phyloP scores from a whole-genome alignment of 2,113 vertebrate species.

The Condylura cristata region DNA sequence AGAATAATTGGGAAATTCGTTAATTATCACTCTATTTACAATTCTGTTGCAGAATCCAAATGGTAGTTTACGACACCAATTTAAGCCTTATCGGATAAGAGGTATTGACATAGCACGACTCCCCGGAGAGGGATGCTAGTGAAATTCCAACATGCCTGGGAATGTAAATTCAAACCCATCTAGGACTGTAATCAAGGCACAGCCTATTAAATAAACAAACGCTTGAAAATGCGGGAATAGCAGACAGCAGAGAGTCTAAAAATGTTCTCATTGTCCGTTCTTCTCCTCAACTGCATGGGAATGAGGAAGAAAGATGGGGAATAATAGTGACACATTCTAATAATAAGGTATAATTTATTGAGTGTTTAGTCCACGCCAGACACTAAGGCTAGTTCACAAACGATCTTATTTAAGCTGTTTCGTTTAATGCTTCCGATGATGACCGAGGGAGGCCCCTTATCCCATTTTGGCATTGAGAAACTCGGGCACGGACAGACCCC shows the following conservation, averaged over 20 bases:
- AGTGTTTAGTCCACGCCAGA: not conserved
- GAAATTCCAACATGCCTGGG: conserved; percentile 56
- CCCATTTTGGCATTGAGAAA: not conserved
- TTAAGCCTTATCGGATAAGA: conserved; percentile 60
- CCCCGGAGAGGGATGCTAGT: conserved; percentile 52
- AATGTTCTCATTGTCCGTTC: not conserved
- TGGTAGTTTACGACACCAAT: conserved; percentile 55
- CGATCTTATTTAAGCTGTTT: not conserved
- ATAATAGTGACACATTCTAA: not conserved
- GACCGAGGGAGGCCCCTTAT: not conserved
- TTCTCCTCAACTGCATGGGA: not conserved
- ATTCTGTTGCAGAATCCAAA: conserved; percentile 59
- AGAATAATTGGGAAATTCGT: conserved; percentile 35
- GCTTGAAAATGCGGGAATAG: not conserved
- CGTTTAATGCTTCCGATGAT: not conserved
- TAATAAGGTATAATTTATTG: not conserved
- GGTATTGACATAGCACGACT: conserved; percentile 62
- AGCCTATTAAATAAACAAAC: conserved; percentile 48
- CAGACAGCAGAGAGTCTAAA: not conserved
- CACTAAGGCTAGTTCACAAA: not conserved
- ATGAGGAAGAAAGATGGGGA: not conserved
- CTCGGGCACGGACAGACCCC: not conserved
- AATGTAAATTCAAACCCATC: conserved; percentile 52
- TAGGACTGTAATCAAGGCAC: conserved; percentile 55
- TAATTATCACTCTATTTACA: conserved; percentile 61